phyloP scores from a whole-genome alignment of 2,797 vertebrate species.

The Menidia menidia region DNA sequence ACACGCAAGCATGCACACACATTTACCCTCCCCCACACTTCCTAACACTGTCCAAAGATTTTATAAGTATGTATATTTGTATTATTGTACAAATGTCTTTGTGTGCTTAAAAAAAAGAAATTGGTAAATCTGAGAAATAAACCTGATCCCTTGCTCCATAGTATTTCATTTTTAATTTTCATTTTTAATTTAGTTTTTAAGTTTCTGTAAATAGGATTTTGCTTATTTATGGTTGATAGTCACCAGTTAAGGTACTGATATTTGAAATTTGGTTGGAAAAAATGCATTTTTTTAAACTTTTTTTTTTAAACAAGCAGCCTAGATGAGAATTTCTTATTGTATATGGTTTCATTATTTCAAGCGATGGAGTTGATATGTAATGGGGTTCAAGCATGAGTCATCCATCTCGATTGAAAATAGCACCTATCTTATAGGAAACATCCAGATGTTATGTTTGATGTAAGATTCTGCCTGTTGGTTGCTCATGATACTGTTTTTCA shows the following conservation, averaged over 20 bases:
- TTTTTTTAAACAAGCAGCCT: neutral
- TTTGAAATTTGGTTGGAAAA: neutral
- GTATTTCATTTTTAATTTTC: no score
- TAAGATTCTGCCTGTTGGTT: conserved; percentile 21
- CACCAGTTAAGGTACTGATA: conserved; percentile 13
- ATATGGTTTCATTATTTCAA: neutral
- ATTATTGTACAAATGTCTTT: conserved; percentile 23
- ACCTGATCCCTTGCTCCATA: conserved; percentile 11
- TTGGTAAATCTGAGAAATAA: conserved; percentile 31
- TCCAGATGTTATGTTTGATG: conserved; percentile 37
- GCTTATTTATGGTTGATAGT: conserved; percentile 14
- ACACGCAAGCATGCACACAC: conserved; percentile 22
- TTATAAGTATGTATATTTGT: conserved; percentile 58
- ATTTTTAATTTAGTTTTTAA: conserved; percentile 18
- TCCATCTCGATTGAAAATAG: conserved; percentile 11
- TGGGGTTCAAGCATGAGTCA: neutral
- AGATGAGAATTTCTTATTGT: neutral
- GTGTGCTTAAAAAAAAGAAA: conserved; percentile 20
- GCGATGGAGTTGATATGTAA: neutral
- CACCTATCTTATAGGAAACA: conserved; percentile 4
- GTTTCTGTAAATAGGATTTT: conserved; percentile 5
- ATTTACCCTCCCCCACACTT: conserved; percentile 56
- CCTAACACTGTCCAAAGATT: conserved; percentile 57
- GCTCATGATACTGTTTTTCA: conserved; percentile 58
- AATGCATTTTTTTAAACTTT: neutral